These are phyloP conservation scores for Cylloceria caligata DNA, from an alignment of 2,888 invertebrate genomes.

Conservation along the genomic window DNA sequence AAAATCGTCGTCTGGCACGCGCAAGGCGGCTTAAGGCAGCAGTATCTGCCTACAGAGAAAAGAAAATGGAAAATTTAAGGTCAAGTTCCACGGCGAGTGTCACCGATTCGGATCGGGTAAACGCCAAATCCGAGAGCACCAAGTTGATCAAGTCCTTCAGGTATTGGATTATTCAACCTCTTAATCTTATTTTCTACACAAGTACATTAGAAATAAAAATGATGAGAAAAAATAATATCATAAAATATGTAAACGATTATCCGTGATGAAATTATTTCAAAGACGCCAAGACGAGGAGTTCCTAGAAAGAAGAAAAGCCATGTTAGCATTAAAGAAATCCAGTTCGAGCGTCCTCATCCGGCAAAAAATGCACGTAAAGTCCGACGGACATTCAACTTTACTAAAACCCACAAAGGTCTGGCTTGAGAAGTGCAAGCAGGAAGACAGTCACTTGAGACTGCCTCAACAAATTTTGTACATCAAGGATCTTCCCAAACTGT, in stretches of 20 bases:
- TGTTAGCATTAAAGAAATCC: slow-evolving; percentile 63
- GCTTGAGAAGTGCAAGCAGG: slow-evolving; percentile 76
- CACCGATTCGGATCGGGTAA: slow-evolving; percentile 35
- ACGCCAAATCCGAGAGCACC: slow-evolving; percentile 57
- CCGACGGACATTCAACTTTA: slow-evolving; percentile 74
- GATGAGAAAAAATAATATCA: neutral
- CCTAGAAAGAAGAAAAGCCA: slow-evolving; percentile 72
- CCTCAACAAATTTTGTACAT: slow-evolving; percentile 73
- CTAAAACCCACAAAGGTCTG: slow-evolving; percentile 79
- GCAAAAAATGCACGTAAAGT: slow-evolving; percentile 25
- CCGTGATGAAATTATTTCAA: slow-evolving; percentile 26
- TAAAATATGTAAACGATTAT: neutral
- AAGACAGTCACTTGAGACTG: slow-evolving; percentile 38
- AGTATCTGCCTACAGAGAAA: slow-evolving; percentile 62
- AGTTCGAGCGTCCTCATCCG: neutral
- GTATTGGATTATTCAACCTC: slow-evolving; percentile 66
- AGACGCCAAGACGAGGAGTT: slow-evolving; percentile 79
- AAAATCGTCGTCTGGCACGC: slow-evolving; percentile 71
- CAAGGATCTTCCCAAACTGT: slow-evolving; percentile 80
- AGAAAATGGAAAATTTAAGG: slow-evolving; percentile 67
- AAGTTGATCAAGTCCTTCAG: slow-evolving; percentile 74
- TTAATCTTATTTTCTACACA: too few relatives aligned
- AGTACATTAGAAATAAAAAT: too few relatives aligned
- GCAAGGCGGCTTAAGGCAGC: slow-evolving; percentile 57
- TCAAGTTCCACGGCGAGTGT: slow-evolving; percentile 35